Evolutionary conservation across 2,888 invertebrate genomes (phyloP), one percentile per base, ranked within the genome.

Genomic region (Taphrorychus bicolor): DNA sequence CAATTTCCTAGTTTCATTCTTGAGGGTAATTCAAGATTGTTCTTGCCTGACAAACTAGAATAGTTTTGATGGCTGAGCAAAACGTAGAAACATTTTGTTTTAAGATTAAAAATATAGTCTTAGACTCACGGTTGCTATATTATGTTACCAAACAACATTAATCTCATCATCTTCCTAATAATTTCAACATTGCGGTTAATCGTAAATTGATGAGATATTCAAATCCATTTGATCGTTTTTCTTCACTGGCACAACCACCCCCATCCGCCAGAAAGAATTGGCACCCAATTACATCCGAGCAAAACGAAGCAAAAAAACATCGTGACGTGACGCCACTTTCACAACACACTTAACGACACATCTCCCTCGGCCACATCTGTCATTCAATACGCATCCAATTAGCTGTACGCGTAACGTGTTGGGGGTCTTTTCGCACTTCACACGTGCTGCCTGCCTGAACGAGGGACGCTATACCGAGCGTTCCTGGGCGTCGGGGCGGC

Each of bases 401-500:
- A 18, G 14, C 45, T 45, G 45, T 45, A 16, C 45, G 16, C 45
- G 45, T 18, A 45, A 45, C 22, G 21, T 14, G n/a, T n/a, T n/a
- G 21, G 14, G 14, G 32, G n/a, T 58, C 40, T 64, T 51, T 32
- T 51, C 57, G 56, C 56, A 53, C 40, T 49, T 45, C 62, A 49
- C 63, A 64, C 63, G 63, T 64, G 62, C 32, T 53, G 48, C 32
- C 52, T 14, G 7, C 16, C n/a, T n/a, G 18, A 57, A 40, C 22
- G n/a, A n/a, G n/a, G n/a, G n/a, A n/a, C n/a, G n/a, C n/a, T n/a
- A 51, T 32, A 63, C 24, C 52, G 58, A 59, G 42, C 40, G 63
- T 57, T 58, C 54, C 32, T 40, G 51, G 56, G 45, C 45, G 45
- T 32, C 56, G 51, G 52, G 57, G 62, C 63, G 63, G 71, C 71